Base-by-base conservation (phyloP, 1,140 invertebrate species). In the Grapholita molesta region DNA sequence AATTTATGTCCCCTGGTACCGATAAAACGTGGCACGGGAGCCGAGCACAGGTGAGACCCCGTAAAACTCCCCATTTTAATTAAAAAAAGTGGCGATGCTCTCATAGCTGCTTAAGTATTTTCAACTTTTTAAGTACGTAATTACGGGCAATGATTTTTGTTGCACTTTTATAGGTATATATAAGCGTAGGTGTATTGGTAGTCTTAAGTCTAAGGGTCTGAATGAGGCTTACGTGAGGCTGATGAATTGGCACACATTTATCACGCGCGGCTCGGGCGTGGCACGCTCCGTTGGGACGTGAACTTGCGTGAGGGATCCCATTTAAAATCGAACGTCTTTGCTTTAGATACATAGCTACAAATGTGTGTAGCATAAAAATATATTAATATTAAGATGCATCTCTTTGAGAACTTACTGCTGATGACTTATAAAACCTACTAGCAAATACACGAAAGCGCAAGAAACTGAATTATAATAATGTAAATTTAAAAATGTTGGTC, bases 1-100 rank as follows among this genome's bases (percentile, higher is more conserved):
- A 89, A 90, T 90, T 90, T 90, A 86, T 88, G 81, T 83, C 75
- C 75, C 72, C 70, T 79, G 77, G 77, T 77, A 78, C 75, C 78
- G 82, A 82, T 86, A 85, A 83, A 84, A 78, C 70, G 81, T 76
- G 70, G 69, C 73, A 78, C 70, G 72, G 70, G 71, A 67, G 42
- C 70, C 69, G 74, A 80, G 78, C 78, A 79, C 83, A 86, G 84
- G 84, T 86, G 86, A 80, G 71, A 71, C 72, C 69, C 68, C 30
- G 66, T 53, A 67, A 78, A 77, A 72, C 76, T 78, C 67, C 71
- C 42, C 69, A 68, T 65, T 76, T 77, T 73, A 70, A 68, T 71
- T 70, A 70, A 77, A 67, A n/a, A 64, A 71, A 66, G 55, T 15
- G 25, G 11, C 25, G 55, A 61, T 61, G 55, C 30, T 5, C n/a